Evolutionary conservation across 2,888 invertebrate species (phyloP), one percentile per base, ranked within the genome.

Genomic region (Frankliniella intonsa): DNA sequence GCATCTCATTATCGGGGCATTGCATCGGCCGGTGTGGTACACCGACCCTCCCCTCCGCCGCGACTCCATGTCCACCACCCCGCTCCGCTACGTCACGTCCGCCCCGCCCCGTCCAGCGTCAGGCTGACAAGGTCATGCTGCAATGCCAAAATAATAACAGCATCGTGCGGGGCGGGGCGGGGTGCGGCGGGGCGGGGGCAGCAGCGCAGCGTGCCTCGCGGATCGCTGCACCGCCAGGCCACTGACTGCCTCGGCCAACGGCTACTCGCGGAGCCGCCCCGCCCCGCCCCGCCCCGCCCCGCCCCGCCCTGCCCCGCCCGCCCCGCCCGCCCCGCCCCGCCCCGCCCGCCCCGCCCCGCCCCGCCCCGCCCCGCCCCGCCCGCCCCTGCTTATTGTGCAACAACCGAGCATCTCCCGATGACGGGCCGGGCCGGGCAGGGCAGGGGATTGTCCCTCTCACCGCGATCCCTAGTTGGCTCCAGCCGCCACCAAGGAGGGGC

Each of bases 221-320:
- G 50, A 49, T 50, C 80, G 51, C 12, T 22, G 76, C 19, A 76
- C 76, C 69, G 22, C 81, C 49, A 19, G n/a, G 80, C 38, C 38
- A 27, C 82, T 83, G 82, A 51, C 83, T 83, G 81, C 83, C 83
- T 83, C 81, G 38, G 38, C 38, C 38, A 38, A 2, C 38, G 38
- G 38, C 38, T 38, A 38, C 5, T 38, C 38, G 38, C 2, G 38
- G 38, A 2, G 38, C 38, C 38, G 38, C 38, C 38, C 5, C 38
- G 5, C 17, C 14, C 14, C 62, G 14, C 62, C 62, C 14, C 62
- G 1, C 62, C 62, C 62, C 11, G 14, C 62, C 14, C 14, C 62
- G 1, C 62, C 62, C 62, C 7, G 14, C 62, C n/a, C 7, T 14
- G 17, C 62, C 17, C 62, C 17, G 0, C 10, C 7, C 62, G 1